These are phyloP conservation scores for Crematogaster levior DNA, from an alignment of 2,888 invertebrate species.

Conservation along the genomic window DNA sequence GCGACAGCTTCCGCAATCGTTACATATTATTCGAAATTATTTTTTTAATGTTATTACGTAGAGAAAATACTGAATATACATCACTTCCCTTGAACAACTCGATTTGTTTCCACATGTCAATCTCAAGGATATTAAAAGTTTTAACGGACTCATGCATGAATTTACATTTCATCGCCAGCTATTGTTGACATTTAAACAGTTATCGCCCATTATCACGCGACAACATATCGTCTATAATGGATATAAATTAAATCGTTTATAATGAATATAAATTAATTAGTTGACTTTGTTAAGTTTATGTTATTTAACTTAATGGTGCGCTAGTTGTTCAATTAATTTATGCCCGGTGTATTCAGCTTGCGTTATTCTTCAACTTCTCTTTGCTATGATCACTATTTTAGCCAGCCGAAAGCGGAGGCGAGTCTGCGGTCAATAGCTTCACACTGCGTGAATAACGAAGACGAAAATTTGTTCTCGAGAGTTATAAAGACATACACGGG, in stretches of 20 bases:
- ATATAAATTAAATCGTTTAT: background rate
- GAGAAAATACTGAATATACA: no score
- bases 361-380: background rate
- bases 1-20: no score
- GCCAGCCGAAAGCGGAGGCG: background rate
- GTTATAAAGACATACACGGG: background rate
- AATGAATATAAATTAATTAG: background rate
- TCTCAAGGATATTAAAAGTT: slow-evolving; percentile 22
- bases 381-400: slow-evolving; percentile 17
- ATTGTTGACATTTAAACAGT: slow-evolving; percentile 1
- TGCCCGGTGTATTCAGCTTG: background rate
- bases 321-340: background rate
- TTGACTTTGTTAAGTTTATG: no score
- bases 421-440: background rate
- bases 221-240: background rate
- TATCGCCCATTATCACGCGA: background rate
- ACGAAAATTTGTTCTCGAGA: slow-evolving; percentile 7
- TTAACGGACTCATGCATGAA: background rate
- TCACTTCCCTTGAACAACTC: no score
- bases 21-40: background rate
- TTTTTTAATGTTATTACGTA: slow-evolving; percentile 6
- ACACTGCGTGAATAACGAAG: background rate
- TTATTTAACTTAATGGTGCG: background rate
- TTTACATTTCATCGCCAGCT: background rate
- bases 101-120: background rate